Evolutionary conservation across 2,113 vertebrate genomes (phyloP).

Genomic region (Caretta caretta): DNA sequence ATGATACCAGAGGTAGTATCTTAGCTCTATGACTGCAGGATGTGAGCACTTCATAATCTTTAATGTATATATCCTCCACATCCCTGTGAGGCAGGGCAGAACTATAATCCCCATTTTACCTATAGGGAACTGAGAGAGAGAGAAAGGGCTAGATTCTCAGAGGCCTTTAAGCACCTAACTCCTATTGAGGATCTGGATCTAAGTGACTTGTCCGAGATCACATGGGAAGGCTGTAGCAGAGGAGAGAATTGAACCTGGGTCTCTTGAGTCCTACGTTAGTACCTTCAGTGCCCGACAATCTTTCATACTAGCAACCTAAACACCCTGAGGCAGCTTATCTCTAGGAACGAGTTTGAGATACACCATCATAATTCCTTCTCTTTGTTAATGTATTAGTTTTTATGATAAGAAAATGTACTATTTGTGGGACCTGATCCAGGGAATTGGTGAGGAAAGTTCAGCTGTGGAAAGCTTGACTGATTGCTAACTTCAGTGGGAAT

Average conservation of each 20-base stretch:
- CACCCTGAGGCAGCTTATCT: neutral
- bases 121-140: neutral
- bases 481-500: neutral
- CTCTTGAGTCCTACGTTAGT: neutral
- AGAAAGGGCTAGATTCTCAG: neutral
- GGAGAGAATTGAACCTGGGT: neutral
- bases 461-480: neutral
- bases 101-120: neutral
- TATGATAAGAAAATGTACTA: neutral
- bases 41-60: neutral
- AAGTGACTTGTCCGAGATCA: neutral
- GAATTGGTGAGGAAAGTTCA: neutral
- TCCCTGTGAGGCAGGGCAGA: neutral
- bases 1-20: neutral
- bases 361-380: neutral
- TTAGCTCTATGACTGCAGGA: neutral
- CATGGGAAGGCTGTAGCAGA: neutral
- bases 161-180: neutral
- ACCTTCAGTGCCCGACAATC: neutral
- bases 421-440: neutral
- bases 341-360: constrained; percentile 28
- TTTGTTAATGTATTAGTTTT: neutral
- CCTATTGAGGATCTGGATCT: neutral
- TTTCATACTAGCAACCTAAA: neutral
- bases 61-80: neutral